Conservation (phyloP, 2,113 vertebrate species). For the Podilymbus podiceps region DNA sequence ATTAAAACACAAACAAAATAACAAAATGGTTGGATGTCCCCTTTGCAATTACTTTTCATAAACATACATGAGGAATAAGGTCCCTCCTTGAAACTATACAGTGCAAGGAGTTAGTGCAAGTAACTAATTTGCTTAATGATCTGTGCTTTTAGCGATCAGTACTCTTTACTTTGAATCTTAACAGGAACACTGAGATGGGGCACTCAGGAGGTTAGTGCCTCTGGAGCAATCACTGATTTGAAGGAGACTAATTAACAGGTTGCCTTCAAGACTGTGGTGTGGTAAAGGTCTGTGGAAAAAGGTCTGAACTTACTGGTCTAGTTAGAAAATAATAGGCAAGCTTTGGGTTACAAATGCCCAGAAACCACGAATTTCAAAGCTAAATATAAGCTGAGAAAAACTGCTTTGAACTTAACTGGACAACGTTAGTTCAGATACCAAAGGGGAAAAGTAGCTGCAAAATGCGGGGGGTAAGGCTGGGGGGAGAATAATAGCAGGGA, state of each 20-base stretch:
- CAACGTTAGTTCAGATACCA: not conserved
- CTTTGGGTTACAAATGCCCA: not conserved
- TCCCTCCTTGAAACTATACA: not conserved
- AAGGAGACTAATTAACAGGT: not conserved
- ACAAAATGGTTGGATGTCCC: not conserved
- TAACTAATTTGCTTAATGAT: not conserved
- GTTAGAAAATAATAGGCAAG: not conserved
- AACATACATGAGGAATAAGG: not conserved
- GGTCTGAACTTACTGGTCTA: not conserved
- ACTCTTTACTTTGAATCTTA: not conserved
- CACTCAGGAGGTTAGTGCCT: not conserved
- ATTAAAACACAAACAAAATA: not conserved
- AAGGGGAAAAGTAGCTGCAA: not conserved
- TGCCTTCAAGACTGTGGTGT: not conserved
- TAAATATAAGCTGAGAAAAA: not conserved
- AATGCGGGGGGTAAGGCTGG: not conserved
- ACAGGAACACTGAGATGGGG: accelerated
- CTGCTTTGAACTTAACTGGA: not conserved
- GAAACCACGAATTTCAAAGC: not conserved
- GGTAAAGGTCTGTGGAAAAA: not conserved
- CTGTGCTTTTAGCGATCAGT: not conserved
- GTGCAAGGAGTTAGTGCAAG: not conserved
- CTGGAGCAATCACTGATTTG: not conserved
- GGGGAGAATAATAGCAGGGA: not conserved
- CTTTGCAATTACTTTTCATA: not conserved